These are phyloP conservation scores for Thymallus thymallus DNA, from an alignment of 2,113 vertebrate genomes.

Conservation along the genomic window DNA sequence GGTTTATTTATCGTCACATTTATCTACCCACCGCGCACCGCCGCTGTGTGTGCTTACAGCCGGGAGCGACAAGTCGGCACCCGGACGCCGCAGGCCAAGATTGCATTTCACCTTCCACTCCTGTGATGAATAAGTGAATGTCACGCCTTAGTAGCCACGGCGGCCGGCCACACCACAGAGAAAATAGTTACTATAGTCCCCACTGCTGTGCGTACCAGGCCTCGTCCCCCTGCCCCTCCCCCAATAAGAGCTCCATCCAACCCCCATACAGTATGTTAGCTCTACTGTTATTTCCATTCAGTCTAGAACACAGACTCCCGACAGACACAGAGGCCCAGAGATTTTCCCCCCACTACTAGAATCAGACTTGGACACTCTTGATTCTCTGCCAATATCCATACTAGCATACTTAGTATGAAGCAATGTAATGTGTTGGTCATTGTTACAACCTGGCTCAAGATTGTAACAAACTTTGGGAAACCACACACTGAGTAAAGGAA, in stretches of 20 bases:
- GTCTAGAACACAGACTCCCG: not conserved
- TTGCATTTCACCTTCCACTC: slow-evolving; percentile 17
- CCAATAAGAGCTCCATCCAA: not conserved
- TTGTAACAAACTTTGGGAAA: no score
- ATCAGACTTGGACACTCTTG: no score
- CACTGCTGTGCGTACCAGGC: slow-evolving; percentile 1
- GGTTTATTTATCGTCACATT: slow-evolving; percentile 56
- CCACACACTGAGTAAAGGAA: no score
- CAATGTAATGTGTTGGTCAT: no score
- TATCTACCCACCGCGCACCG: slow-evolving; percentile 42
- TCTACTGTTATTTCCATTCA: not conserved
- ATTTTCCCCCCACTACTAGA: not conserved
- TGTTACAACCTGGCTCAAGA: no score
- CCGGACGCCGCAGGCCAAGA: slow-evolving; percentile 23
- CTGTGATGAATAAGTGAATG: slow-evolving; percentile 43
- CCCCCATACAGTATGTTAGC: not conserved
- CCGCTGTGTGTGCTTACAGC: slow-evolving; percentile 32
- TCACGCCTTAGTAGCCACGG: slow-evolving; percentile 34
- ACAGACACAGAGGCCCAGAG: not conserved
- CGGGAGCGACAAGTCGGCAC: slow-evolving; percentile 1
- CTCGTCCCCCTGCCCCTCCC: not conserved
- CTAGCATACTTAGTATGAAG: no score
- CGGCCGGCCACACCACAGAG: slow-evolving; percentile 15
- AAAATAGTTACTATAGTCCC: slow-evolving; percentile 17
- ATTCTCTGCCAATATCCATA: no score